These are phyloP conservation scores for Pristionchus entomophagus DNA, from an alignment of 2,888 invertebrate genomes.

Conservation along the genomic window DNA sequence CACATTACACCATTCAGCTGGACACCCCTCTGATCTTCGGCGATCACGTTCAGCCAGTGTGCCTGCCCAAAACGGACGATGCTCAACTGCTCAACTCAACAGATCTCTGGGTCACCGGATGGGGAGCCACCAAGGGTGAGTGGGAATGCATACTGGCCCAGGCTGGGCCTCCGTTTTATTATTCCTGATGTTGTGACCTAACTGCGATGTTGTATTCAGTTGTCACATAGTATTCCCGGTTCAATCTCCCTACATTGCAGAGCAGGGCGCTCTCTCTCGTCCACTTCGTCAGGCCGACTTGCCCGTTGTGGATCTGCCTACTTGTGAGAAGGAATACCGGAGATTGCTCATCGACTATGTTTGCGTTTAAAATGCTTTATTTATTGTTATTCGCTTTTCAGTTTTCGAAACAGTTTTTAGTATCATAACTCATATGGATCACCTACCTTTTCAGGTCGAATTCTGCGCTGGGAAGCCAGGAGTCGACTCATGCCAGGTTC, in stretches of 20 bases:
- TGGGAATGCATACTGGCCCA: background rate
- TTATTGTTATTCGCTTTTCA: background rate
- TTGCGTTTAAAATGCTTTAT: background rate
- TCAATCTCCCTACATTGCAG: background rate
- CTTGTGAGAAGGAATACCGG: slow-evolving; percentile 52
- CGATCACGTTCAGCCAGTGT: no score
- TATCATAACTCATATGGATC: background rate
- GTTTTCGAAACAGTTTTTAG: background rate
- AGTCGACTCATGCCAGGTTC: slow-evolving; percentile 33
- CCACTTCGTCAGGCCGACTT: slow-evolving; percentile 52
- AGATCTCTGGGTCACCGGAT: slow-evolving; percentile 51
- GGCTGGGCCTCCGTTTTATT: no score
- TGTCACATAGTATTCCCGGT: no score
- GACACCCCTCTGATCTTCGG: slow-evolving; percentile 43
- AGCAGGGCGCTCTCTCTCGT: slow-evolving; percentile 45
- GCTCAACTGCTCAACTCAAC: slow-evolving; percentile 40
- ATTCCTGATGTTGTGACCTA: background rate
- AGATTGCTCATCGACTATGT: slow-evolving; percentile 46
- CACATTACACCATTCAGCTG: no score
- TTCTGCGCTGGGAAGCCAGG: slow-evolving; percentile 56
- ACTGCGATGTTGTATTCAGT: no score
- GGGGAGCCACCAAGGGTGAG: slow-evolving; percentile 50
- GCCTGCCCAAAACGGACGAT: no score
- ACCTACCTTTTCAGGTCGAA: slow-evolving; percentile 61
- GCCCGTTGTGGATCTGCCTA: slow-evolving; percentile 51